Conservation (phyloP, 2,797 vertebrate species). For the Centropyge bicolor region DNA sequence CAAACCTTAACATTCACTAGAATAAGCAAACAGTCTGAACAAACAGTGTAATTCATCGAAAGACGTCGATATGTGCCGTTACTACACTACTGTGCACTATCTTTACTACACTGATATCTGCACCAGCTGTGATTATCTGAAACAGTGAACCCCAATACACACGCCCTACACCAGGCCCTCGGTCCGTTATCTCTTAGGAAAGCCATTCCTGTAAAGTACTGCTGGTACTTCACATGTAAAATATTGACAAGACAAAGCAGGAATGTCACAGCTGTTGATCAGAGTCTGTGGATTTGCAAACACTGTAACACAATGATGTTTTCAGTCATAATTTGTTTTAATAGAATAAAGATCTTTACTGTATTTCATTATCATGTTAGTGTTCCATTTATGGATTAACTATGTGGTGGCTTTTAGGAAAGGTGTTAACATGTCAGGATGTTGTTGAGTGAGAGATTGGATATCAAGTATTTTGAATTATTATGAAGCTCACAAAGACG, state of each 20-base stretch:
- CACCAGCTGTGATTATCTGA: constrained; percentile 19
- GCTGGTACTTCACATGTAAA: constrained; percentile 5
- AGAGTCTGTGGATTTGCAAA: constrained; percentile 1
- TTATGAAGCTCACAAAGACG: background rate
- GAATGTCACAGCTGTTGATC: background rate
- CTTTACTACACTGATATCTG: constrained; percentile 59
- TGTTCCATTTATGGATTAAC: background rate
- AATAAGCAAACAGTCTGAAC: background rate
- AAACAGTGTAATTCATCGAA: background rate
- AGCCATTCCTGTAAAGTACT: constrained; percentile 8
- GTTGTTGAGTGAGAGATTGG: background rate
- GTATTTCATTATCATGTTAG: background rate
- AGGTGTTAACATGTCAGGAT: background rate
- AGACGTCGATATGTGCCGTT: constrained; percentile 26
- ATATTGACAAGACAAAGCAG: background rate
- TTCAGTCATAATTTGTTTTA: background rate
- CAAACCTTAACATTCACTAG: background rate
- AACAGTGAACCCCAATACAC: constrained; percentile 32
- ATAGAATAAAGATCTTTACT: too few species aligned
- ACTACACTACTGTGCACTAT: constrained; percentile 49
- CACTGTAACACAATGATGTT: background rate
- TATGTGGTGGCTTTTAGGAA: background rate
- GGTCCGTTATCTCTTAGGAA: constrained; percentile 18
- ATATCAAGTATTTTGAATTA: background rate
- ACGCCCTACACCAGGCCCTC: background rate